Conservation (phyloP, 53 echinoderm and acorn worm species). For the Echinarachnius parma region DNA sequence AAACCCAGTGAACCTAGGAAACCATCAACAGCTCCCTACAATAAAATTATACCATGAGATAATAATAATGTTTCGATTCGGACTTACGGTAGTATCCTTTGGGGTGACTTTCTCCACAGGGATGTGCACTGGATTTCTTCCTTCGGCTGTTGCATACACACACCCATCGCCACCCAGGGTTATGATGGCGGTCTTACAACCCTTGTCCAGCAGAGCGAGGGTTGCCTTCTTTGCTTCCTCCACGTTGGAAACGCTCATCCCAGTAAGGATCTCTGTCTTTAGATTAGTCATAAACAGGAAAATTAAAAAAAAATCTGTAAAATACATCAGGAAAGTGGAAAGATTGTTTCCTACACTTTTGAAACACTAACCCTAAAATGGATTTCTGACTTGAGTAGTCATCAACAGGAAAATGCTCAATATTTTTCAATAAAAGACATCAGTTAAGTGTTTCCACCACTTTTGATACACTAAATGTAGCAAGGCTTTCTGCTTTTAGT, state of each 20-base stretch:
- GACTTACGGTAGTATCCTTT: slow-evolving; percentile 85
- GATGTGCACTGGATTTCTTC: slow-evolving; percentile 66
- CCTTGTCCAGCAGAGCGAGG: slow-evolving; percentile 61
- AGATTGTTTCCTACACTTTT: too few species aligned
- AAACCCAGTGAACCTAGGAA: slow-evolving; percentile 90
- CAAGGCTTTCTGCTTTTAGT: too few species aligned
- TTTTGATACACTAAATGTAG: too few species aligned
- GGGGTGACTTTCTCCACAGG: slow-evolving; percentile 57
- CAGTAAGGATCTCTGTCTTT: slow-evolving; percentile 80
- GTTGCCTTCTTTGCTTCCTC: slow-evolving; percentile 81
- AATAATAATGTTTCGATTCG: too few species aligned
- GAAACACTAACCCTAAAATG: too few species aligned
- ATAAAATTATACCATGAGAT: too few species aligned
- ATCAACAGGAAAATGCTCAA: too few species aligned
- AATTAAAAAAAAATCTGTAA: too few species aligned
- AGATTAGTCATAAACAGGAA: neutral
- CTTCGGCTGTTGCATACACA: slow-evolving; percentile 51
- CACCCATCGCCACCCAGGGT: slow-evolving; percentile 82
- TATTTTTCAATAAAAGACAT: too few species aligned
- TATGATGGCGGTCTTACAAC: slow-evolving; percentile 81
- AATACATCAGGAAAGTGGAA: too few species aligned
- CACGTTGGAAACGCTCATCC: slow-evolving; percentile 68
- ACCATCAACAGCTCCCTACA: slow-evolving; percentile 97
- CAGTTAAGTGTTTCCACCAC: too few species aligned
- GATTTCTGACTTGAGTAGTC: too few species aligned